Evolutionary conservation across 2,797 vertebrate species (phyloP).

Genomic region (Megalops cyprinoides): DNA sequence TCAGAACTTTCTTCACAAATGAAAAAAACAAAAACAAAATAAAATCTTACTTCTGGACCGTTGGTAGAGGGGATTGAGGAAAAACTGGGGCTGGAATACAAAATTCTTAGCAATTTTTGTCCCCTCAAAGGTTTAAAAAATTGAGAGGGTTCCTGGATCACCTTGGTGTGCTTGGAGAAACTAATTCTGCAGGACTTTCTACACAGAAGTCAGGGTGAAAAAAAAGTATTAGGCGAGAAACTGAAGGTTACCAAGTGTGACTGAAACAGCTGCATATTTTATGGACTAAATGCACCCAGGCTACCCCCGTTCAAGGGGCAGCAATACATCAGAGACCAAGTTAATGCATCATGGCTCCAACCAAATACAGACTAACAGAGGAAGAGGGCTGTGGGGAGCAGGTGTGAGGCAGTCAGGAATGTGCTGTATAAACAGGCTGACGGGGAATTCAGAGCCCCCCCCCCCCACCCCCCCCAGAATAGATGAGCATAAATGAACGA

Average conservation of each 20-base stretch:
- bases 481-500: not conserved
- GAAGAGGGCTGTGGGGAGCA: not conserved
- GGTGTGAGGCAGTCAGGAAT: not conserved
- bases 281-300: not conserved
- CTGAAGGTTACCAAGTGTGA: not conserved
- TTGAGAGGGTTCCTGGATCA: not conserved
- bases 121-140: not conserved
- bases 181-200: not conserved
- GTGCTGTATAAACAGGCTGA: conserved; percentile 10
- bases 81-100: not conserved
- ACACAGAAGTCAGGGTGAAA: not conserved
- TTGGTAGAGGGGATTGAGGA: not conserved
- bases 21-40: conserved; percentile 5
- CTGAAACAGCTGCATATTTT: not conserved
- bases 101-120: not conserved
- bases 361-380: not conserved
- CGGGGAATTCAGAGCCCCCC: not conserved
- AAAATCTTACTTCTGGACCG: not conserved
- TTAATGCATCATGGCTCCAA: not conserved
- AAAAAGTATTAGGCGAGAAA: not conserved
- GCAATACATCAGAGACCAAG: not conserved
- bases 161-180: not conserved
- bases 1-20: conserved; percentile 26
- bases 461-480: not conserved
- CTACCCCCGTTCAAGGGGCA: not conserved